Conservation (phyloP, 2,888 invertebrate species). For the Ephialtes manifestator region DNA sequence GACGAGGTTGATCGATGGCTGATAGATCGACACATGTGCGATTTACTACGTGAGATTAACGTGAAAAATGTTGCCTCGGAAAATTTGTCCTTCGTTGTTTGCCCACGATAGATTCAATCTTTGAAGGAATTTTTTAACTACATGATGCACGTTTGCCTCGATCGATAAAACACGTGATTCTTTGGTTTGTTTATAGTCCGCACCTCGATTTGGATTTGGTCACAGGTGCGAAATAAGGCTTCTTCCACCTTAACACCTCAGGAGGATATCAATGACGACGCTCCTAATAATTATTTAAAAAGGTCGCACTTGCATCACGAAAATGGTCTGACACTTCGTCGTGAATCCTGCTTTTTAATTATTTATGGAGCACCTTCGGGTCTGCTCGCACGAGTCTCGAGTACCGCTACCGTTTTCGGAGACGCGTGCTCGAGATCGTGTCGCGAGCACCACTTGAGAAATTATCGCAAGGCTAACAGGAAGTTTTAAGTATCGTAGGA, state of each 20-base stretch:
- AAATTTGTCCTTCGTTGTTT: slow-evolving; percentile 51
- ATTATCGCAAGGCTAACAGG: slow-evolving; percentile 67
- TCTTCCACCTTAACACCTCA: slow-evolving; percentile 47
- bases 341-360: slow-evolving; percentile 27
- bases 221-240: slow-evolving; percentile 54
- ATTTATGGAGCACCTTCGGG: slow-evolving; percentile 29
- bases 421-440: slow-evolving; percentile 40
- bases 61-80: slow-evolving; percentile 32
- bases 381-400: slow-evolving; percentile 21
- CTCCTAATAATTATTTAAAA: slow-evolving; percentile 49
- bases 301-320: slow-evolving; percentile 34
- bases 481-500: slow-evolving; percentile 59
- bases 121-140: slow-evolving; percentile 38
- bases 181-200: slow-evolving; percentile 5
- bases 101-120: slow-evolving; percentile 49
- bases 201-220: slow-evolving; percentile 35
- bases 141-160: slow-evolving; percentile 10
- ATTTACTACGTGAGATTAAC: slow-evolving; percentile 48
- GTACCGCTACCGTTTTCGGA: slow-evolving; percentile 58
- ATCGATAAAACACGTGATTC: slow-evolving; percentile 25
- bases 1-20: slow-evolving; percentile 8
- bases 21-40: slow-evolving; percentile 11
- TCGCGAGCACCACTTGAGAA: slow-evolving; percentile 43
- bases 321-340: slow-evolving; percentile 24
- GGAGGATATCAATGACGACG: slow-evolving; percentile 53